Conservation (phyloP, 2,797 vertebrate species). For the Tapera naevia region DNA sequence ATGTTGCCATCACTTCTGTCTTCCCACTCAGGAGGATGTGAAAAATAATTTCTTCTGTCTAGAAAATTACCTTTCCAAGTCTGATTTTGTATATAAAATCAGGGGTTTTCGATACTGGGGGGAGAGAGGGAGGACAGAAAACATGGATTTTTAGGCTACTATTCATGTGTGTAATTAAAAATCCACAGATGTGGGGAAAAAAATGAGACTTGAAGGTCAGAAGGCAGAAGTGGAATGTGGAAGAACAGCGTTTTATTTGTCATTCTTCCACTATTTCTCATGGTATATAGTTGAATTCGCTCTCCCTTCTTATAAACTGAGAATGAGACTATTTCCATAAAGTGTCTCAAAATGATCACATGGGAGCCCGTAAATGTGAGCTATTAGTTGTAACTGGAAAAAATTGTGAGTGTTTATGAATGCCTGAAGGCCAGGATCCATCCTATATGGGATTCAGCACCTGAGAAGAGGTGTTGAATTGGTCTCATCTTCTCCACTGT, state of each 20-base stretch:
- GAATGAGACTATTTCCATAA: neutral
- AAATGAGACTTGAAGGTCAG: neutral
- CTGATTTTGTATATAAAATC: neutral
- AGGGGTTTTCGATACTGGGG: neutral
- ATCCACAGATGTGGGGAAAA: neutral
- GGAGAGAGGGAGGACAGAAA: neutral
- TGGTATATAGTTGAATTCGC: neutral
- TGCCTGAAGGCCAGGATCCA: neutral
- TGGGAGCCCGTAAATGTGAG: neutral
- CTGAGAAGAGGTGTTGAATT: neutral
- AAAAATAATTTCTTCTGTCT: neutral
- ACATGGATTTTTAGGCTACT: neutral
- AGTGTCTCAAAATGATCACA: neutral
- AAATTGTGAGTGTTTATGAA: neutral
- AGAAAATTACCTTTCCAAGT: neutral
- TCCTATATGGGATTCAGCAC: neutral
- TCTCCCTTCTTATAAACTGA: neutral
- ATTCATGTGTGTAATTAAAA: neutral
- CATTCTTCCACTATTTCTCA: neutral
- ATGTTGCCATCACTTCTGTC: neutral
- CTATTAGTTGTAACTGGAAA: neutral
- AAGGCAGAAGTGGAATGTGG: neutral
- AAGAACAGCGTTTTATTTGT: neutral
- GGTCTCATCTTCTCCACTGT: neutral
- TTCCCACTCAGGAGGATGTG: neutral